Evolutionary conservation across 2,888 invertebrate genomes (phyloP).

Genomic region (Troilus luridus): DNA sequence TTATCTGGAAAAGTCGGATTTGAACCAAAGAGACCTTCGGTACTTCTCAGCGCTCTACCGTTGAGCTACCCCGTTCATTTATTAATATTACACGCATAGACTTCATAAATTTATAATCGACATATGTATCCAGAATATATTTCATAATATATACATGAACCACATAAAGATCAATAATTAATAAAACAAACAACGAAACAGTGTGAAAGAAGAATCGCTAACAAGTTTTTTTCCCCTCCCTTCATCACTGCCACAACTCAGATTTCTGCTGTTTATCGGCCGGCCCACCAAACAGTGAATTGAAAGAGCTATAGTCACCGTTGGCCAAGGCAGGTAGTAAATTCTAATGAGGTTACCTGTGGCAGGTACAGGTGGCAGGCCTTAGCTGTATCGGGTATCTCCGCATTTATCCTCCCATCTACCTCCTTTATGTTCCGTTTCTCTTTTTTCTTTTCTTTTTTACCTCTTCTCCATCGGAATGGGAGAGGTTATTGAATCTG

Average conservation of each 20-base stretch:
- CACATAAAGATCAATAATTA: too few relatives aligned
- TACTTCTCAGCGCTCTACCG: too few relatives aligned
- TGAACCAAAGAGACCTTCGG: too few relatives aligned
- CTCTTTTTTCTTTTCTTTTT: background rate
- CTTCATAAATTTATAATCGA: too few relatives aligned
- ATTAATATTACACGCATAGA: too few relatives aligned
- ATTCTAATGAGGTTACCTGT: slow-evolving; percentile 55
- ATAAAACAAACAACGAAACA: background rate
- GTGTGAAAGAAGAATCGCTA: background rate
- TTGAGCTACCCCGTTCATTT: too few relatives aligned
- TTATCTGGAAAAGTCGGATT: too few relatives aligned
- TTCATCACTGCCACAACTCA: background rate
- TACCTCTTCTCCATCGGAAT: background rate
- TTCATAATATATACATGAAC: too few relatives aligned
- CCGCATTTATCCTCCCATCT: background rate
- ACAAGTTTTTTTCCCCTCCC: background rate
- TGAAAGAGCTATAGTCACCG: background rate
- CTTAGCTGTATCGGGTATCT: slow-evolving; percentile 29
- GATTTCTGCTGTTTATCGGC: slow-evolving; percentile 5
- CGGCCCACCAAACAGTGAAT: background rate
- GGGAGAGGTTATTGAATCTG: slow-evolving; percentile 33
- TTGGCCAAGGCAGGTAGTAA: slow-evolving; percentile 26
- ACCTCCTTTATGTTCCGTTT: background rate
- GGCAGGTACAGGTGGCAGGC: background rate
- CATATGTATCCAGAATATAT: too few relatives aligned